Evolutionary conservation across 2,797 vertebrate species (phyloP), one percentile per base, ranked within the genome.

Genomic region (Benthosema pterotum): DNA sequence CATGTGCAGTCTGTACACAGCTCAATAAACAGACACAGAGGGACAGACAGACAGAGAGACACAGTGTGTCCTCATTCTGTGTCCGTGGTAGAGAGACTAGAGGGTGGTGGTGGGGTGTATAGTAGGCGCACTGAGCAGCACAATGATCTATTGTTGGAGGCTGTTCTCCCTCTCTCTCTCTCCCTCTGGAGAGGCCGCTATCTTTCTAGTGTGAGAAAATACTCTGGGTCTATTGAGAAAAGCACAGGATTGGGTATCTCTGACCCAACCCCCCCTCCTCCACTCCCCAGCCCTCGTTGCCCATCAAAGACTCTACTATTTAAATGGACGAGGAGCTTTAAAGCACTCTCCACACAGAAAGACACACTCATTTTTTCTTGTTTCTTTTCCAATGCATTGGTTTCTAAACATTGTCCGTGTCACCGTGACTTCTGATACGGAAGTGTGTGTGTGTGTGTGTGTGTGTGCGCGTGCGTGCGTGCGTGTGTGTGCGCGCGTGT

Each of bases 61-160:
- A 48, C 15, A 48, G n/a, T 15, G n/a, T 49, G 47, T 49, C 38
- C 66, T 58, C 75, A 85, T 78, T 83, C 80, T 67, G 65, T 58
- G 43, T 15, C 46, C 65, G 77, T 64, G 60, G 60, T 64, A 45
- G 54, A 32, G 13, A 63, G 72, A 45, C 67, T 80, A n/a, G n/a
- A n/a, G n/a, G n/a, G n/a, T n/a, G n/a, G n/a, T n/a, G n/a, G n/a
- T n/a, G n/a, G 66, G 79, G 75, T 82, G 83, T 80, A 70, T 80
- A 74, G 81, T 63, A 60, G 72, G 82, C 69, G 63, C n/a, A n/a
- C 63, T 77, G 66, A 57, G 63, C 62, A 61, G 42, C 57, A 93
- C 90, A 93, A 93, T 86, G 82, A 81, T 60, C 86, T 74, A 86
- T 92, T 93, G 93, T 93, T 88, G 65, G 57, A 50, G 60, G 69